A percentile compares a stretch with the other conserved stretches of the same genome.
Conservation (phyloP, 2,888 invertebrate genomes). For the Amiota minor region DNA sequence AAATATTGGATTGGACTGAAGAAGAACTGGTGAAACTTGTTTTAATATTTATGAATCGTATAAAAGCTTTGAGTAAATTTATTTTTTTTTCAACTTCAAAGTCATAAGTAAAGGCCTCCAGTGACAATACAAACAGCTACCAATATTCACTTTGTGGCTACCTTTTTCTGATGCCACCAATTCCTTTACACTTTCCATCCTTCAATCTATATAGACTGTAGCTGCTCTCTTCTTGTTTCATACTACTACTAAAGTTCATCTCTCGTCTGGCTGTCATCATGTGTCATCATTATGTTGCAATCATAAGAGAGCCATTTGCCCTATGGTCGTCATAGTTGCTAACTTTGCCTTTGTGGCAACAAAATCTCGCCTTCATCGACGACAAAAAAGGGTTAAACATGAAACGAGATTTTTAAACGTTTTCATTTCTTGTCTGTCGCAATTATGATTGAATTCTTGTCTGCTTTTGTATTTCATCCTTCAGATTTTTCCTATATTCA, state of each 20-base stretch:
- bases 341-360: background rate
- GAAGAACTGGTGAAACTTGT: too few relatives aligned
- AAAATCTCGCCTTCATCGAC: background rate
- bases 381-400: background rate
- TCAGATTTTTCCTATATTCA: constrained; percentile 30
- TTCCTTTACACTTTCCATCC: background rate
- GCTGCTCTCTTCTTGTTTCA: too few relatives aligned
- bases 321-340: background rate
- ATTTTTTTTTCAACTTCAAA: too few relatives aligned
- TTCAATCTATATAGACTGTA: too few relatives aligned
- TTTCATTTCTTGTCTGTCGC: constrained; percentile 50
- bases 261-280: constrained; percentile 36
- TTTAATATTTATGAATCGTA: too few relatives aligned
- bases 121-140: background rate
- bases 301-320: constrained; percentile 6
- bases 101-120: background rate
- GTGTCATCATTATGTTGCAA: constrained; percentile 34
- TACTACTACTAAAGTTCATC: background rate
- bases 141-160: too few relatives aligned
- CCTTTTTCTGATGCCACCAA: too few relatives aligned
- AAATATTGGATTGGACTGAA: too few relatives aligned
- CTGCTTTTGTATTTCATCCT: background rate
- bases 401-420: constrained; percentile 28
- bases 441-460: constrained; percentile 55
- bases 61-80: too few relatives aligned